A percentile compares a stretch with the other conserved stretches of the same genome.
These are phyloP conservation scores for Halichondria panicea DNA, from an alignment of 37 sponge, comb jelly and placozoan species.

Conservation along the genomic window DNA sequence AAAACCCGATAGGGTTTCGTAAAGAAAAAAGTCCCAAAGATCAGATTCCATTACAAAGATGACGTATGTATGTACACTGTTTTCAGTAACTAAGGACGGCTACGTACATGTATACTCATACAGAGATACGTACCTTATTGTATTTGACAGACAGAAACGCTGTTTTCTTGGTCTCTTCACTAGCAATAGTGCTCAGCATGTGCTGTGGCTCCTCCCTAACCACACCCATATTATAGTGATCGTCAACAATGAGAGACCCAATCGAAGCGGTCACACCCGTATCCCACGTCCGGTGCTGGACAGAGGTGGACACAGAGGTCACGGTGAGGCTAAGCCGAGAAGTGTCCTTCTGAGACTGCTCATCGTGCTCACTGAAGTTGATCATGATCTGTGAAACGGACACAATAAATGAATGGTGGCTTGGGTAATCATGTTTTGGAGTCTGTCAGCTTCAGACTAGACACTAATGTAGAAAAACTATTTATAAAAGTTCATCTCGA, in stretches of 20 bases:
- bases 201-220: neutral
- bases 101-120: too few relatives aligned
- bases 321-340: conserved; percentile 31
- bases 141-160: conserved; percentile 24
- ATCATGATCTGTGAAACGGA: conserved; percentile 32
- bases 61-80: too few relatives aligned
- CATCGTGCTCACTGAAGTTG: conserved; percentile 30
- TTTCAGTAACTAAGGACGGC: too few relatives aligned
- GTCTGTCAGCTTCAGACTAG: too few relatives aligned
- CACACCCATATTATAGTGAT: conserved; percentile 10
- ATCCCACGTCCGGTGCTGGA: conserved; percentile 33
- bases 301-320: conserved; percentile 8
- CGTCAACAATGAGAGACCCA: conserved; percentile 2
- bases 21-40: too few relatives aligned
- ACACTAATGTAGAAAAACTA: too few relatives aligned
- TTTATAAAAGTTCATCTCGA: too few relatives aligned
- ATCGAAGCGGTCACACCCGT: conserved; percentile 15
- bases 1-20: too few relatives aligned
- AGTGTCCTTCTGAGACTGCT: conserved; percentile 3
- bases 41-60: too few relatives aligned
- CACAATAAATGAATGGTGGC: too few relatives aligned
- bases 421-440: too few relatives aligned
- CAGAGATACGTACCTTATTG: conserved; percentile 4
- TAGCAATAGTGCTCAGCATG: conserved; percentile 14
- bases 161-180: neutral